Conservation (phyloP, 1,140 invertebrate species). For the Bombyx mandarina region DNA sequence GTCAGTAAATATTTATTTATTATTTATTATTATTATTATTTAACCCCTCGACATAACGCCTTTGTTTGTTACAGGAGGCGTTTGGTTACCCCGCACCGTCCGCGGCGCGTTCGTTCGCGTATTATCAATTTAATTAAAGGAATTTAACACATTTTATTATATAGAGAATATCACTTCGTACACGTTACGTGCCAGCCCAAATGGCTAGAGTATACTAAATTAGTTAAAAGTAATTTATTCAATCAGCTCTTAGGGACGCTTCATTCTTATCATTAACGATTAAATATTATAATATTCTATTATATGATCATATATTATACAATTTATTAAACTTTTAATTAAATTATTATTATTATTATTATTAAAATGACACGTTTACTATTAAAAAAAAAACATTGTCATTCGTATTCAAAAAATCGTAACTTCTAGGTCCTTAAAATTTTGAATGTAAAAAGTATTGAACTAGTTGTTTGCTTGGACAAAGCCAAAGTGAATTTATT, state of each 20-base stretch:
- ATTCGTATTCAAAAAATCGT: constrained; percentile 69
- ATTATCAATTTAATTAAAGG: constrained; percentile 66
- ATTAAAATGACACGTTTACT: constrained; percentile 56
- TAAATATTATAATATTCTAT: constrained; percentile 73
- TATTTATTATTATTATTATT: no score
- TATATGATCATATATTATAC: constrained; percentile 69
- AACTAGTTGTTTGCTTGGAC: constrained; percentile 70
- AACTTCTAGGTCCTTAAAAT: constrained; percentile 67
- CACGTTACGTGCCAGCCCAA: constrained; percentile 64
- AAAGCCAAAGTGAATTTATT: constrained; percentile 71
- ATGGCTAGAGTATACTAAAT: constrained; percentile 68
- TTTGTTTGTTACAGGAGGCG: constrained; percentile 35
- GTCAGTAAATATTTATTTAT: no score
- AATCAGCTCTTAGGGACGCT: constrained; percentile 71
- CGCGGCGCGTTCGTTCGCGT: constrained; percentile 44
- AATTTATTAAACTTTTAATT: constrained; percentile 71
- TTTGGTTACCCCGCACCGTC: constrained; percentile 27
- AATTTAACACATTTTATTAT: constrained; percentile 63
- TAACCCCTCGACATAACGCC: no score
- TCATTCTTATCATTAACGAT: constrained; percentile 73
- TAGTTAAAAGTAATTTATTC: constrained; percentile 72
- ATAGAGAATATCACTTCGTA: constrained; percentile 65
- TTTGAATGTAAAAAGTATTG: constrained; percentile 69
- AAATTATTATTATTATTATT: constrained; percentile 70
- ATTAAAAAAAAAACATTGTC: constrained; percentile 61